phyloP scores from a whole-genome alignment of 2,797 vertebrate genomes.

The Choloepus didactylus region DNA sequence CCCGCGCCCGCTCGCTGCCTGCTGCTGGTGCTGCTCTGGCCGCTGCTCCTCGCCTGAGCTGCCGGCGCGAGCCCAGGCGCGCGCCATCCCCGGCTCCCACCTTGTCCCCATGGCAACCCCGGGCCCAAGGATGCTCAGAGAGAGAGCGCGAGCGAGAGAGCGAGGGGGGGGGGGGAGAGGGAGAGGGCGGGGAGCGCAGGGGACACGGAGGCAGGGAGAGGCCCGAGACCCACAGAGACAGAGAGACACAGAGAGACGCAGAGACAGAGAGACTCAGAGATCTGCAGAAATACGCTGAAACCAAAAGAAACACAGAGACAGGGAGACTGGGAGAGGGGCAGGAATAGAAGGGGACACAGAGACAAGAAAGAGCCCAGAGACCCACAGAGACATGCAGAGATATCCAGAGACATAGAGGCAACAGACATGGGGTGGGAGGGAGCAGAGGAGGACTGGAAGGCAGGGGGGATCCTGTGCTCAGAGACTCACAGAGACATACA shows the following conservation, averaged over 20 bases:
- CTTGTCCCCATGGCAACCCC: slow-evolving; percentile 87
- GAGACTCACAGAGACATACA: not conserved
- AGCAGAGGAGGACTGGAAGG: not conserved
- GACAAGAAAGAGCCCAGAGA: slow-evolving; percentile 82
- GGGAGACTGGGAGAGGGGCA: slow-evolving; percentile 76
- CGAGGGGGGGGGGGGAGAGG: slow-evolving; percentile 73
- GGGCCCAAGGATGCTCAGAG: slow-evolving; percentile 87
- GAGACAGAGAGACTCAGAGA: slow-evolving; percentile 70
- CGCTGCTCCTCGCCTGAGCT: slow-evolving; percentile 86
- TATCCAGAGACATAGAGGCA: slow-evolving; percentile 28
- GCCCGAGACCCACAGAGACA: slow-evolving; percentile 73
- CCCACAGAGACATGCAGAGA: slow-evolving; percentile 78
- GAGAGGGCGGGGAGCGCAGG: slow-evolving; percentile 81
- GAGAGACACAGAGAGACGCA: slow-evolving; percentile 58
- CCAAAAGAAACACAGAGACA: slow-evolving; percentile 55
- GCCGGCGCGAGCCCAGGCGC: slow-evolving; percentile 87
- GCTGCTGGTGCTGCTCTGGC: slow-evolving; percentile 86
- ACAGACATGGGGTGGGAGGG: not conserved
- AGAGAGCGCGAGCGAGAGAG: slow-evolving; percentile 80
- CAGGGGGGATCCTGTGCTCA: not conserved
- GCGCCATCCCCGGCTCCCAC: slow-evolving; percentile 84
- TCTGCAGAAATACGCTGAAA: slow-evolving; percentile 31
- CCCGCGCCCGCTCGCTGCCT: slow-evolving; percentile 85
- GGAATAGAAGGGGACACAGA: slow-evolving; percentile 82
- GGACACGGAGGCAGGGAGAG: slow-evolving; percentile 82